Conservation (phyloP, 1,140 invertebrate genomes). For the Zaprionus ghesquierei region DNA sequence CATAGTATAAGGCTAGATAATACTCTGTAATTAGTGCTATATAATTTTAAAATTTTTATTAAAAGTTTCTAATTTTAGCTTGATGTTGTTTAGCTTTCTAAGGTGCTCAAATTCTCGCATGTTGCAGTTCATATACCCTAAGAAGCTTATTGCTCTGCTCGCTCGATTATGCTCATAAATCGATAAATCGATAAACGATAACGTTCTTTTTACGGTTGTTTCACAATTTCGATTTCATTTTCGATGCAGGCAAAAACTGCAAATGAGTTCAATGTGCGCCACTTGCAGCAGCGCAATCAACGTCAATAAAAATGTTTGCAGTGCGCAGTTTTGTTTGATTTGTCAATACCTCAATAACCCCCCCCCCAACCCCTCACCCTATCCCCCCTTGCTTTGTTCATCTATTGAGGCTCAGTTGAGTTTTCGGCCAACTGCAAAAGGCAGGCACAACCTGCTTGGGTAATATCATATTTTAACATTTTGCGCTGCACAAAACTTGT, state of each 20-base stretch:
- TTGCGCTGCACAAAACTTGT: conserved; percentile 57
- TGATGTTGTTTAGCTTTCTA: too few species aligned
- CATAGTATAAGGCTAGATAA: not conserved
- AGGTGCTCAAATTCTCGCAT: too few species aligned
- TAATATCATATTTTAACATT: conserved; percentile 77
- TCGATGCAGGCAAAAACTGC: conserved; percentile 16
- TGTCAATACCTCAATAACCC: not conserved
- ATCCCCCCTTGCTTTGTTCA: conserved; percentile 51
- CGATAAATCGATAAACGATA: not conserved
- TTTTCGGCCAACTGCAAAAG: conserved; percentile 25
- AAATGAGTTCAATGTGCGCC: conserved; percentile 59
- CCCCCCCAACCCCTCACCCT: not conserved
- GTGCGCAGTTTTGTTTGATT: conserved; percentile 2
- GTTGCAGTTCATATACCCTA: too few species aligned
- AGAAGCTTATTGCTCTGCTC: too few species aligned
- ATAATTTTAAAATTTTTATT: too few species aligned
- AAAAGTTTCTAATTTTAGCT: too few species aligned
- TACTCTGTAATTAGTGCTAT: not conserved
- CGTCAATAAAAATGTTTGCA: conserved; percentile 54
- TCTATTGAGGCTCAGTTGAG: conserved; percentile 42
- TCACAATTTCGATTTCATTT: not conserved
- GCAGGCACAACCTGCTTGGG: conserved; percentile 63
- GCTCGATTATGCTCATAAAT: not conserved
- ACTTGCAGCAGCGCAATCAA: conserved; percentile 42
- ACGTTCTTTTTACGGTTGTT: not conserved